Base-by-base conservation (phyloP, 2,888 invertebrate genomes). In the Noctua janthe region DNA sequence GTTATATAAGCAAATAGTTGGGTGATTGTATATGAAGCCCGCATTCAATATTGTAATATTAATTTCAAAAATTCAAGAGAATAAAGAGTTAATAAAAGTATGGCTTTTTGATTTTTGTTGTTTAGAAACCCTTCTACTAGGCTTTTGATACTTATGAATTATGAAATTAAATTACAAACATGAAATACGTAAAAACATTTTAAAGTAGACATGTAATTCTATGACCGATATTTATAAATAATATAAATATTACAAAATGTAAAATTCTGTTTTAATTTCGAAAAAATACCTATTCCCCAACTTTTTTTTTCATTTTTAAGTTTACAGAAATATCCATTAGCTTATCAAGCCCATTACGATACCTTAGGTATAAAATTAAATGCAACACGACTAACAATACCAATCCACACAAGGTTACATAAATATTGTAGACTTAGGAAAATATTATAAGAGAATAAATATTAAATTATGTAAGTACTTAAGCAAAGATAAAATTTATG, bases 41-140 rank as follows among this genome's bases (percentile, higher is more conserved):
- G 94, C 96, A 96, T 97, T 96, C 96, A 96, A 96, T 97, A 97
- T 96, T 97, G 96, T 97, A 97, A 96, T 95, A 97, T 97, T 97
- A 96, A 96, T 97, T 97, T 97, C 96, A 94, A 94, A 96, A 96
- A 96, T 97, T 97, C 96, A 97, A 96, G 94, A 96, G 96, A 97
- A 97, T 97, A 97, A 97, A 97, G 96, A 97, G 96, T 97, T 97
- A 96, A 96, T 96, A 96, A 96, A 96, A 95, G 88, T 86, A 92
- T 91, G 86, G 89, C 76, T 91, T 91, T 92, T 91, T 92, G 78
- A 90, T 93, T 92, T 90, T 86, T 87, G 87, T 84, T 89, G 72
- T 73, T 82, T 73, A 77, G 73, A 77, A 47, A 78, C 76, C 79
- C 74, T 78, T 76, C 67, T 49, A 62, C 69, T 71, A 76, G 64